These are phyloP conservation scores for Drosophila persimilis DNA, from an alignment of 1,140 invertebrate genomes.

Conservation along the genomic window DNA sequence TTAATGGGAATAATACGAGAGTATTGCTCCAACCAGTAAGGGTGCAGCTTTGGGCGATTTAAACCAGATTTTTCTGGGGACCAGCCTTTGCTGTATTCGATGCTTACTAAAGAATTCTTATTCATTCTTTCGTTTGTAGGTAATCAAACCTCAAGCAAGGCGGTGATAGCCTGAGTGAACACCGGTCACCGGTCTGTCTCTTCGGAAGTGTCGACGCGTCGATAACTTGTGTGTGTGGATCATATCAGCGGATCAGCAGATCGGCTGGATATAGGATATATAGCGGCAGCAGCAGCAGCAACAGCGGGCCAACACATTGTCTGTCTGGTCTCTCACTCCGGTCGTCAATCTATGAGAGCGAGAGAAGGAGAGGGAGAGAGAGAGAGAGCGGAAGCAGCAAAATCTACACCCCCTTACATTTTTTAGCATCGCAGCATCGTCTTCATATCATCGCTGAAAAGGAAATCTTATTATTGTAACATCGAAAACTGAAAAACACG, in stretches of 20 bases:
- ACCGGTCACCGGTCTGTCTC: constrained; percentile 29
- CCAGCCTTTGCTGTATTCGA: too few species aligned
- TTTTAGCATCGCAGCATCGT: too few species aligned
- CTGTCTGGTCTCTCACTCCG: neutral
- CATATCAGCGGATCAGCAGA: constrained; percentile 39
- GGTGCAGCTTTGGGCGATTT: constrained; percentile 4
- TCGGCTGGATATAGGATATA: constrained; percentile 22
- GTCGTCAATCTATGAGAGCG: constrained; percentile 27
- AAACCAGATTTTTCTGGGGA: constrained; percentile 20
- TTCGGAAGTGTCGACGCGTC: constrained; percentile 44
- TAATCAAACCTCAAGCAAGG: constrained; percentile 60
- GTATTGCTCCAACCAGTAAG: too few species aligned
- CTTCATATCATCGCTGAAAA: neutral
- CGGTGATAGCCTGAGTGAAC: constrained; percentile 59
- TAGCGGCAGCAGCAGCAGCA: constrained; percentile 13
- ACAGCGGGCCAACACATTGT: neutral
- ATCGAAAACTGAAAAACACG: constrained; percentile 9
- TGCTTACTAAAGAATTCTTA: constrained; percentile 1
- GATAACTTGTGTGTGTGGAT: constrained; percentile 37
- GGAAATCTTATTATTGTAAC: constrained; percentile 8
- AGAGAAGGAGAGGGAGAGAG: constrained; percentile 4
- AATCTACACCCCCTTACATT: too few species aligned
- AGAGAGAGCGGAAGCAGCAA: constrained; percentile 2
- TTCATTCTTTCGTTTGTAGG: constrained; percentile 28
- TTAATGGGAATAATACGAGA: constrained; percentile 30